Conservation (phyloP, 2,888 invertebrate species). For the Syrphus vitripennis region DNA sequence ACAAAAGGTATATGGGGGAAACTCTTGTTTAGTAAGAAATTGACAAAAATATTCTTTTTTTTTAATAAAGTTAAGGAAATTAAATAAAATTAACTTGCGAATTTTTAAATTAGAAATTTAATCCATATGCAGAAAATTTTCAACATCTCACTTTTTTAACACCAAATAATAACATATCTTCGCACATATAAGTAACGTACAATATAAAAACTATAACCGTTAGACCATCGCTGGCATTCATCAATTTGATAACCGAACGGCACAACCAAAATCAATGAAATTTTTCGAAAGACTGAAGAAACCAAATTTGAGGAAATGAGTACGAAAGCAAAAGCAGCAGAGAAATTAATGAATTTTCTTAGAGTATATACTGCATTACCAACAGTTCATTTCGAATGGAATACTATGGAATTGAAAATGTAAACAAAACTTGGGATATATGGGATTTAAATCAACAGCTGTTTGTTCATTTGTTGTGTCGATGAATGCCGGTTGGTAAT, state of each 20-base stretch:
- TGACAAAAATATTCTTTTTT: not conserved
- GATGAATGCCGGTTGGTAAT: constrained; percentile 2
- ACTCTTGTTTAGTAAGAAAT: not conserved
- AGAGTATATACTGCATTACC: not conserved
- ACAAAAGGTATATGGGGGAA: not conserved
- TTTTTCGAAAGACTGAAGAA: constrained; percentile 34
- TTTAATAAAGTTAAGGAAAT: not conserved
- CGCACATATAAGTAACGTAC: not conserved
- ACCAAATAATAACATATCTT: not conserved
- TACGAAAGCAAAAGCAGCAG: not conserved
- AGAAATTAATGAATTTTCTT: not conserved
- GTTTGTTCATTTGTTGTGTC: not conserved
- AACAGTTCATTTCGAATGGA: constrained; percentile 3
- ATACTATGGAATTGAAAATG: constrained; percentile 30
- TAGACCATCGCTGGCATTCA: not conserved
- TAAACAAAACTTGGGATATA: constrained; percentile 21
- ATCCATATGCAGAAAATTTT: not conserved
- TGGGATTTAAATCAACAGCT: constrained; percentile 1
- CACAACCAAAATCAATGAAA: not conserved
- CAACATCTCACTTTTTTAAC: not conserved
- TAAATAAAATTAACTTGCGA: not conserved
- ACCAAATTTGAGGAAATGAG: not conserved
- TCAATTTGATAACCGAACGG: not conserved
- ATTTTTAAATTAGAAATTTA: not conserved
- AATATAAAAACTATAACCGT: not conserved